Conservation (phyloP, 2,113 vertebrate species). For the Emydocephalus ijimae region DNA sequence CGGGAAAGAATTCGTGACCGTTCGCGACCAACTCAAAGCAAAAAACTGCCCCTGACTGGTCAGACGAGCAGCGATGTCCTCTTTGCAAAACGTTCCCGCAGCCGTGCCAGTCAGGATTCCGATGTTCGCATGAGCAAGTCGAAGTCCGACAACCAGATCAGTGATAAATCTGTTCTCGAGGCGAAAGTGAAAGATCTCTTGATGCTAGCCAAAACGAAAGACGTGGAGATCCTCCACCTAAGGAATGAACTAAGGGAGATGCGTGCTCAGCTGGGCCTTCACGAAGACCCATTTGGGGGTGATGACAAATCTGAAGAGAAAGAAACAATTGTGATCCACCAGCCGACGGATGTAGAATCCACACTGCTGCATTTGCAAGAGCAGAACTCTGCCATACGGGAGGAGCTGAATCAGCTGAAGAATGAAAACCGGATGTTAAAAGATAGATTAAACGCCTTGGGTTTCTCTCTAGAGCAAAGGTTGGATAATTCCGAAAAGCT, state of each 20-base stretch:
- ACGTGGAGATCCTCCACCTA: conserved; percentile 87
- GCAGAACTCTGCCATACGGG: conserved; percentile 87
- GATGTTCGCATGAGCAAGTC: conserved; percentile 92
- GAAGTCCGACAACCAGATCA: conserved; percentile 91
- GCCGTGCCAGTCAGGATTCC: conserved; percentile 70
- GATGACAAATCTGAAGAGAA: conserved; percentile 76
- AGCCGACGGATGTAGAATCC: conserved; percentile 85
- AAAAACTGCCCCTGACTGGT: conserved; percentile 76
- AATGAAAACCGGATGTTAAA: conserved; percentile 95
- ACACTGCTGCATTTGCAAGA: conserved; percentile 86
- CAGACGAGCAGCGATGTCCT: conserved; percentile 62
- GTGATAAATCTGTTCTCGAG: conserved; percentile 86
- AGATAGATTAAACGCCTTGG: conserved; percentile 88
- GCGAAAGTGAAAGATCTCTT: conserved; percentile 89
- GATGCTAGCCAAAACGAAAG: conserved; percentile 87
- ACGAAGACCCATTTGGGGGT: conserved; percentile 58
- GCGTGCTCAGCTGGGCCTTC: conserved; percentile 84
- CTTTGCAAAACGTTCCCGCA: conserved; percentile 80
- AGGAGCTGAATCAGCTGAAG: conserved; percentile 88
- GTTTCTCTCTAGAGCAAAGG: conserved; percentile 91
- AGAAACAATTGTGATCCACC: conserved; percentile 70
- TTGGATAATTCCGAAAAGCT: conserved; percentile 85
- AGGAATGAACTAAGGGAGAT: conserved; percentile 85
- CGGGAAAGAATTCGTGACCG: conserved; percentile 83
- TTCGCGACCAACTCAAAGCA: conserved; percentile 77